These are phyloP conservation scores for Agapetus fuscipes DNA, from an alignment of 2,888 invertebrate genomes.

Conservation along the genomic window DNA sequence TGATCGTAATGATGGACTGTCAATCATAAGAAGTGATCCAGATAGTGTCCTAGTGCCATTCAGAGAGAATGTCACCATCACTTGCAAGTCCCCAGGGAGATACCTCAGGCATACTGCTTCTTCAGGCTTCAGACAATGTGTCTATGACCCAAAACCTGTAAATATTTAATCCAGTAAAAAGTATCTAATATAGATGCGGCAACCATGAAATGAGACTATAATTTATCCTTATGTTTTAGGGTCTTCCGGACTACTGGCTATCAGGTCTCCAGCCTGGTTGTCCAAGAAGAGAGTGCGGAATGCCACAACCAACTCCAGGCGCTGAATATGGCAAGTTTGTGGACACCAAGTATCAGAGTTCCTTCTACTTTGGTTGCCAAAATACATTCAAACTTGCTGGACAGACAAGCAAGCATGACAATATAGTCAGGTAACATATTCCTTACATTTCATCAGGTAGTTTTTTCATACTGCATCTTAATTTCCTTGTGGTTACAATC, in stretches of 20 bases:
- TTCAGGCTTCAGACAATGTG: conserved; percentile 85
- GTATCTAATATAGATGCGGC: conserved; percentile 1
- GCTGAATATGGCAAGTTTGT: conserved; percentile 84
- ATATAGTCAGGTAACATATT: conserved; percentile 58
- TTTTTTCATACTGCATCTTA: too few species aligned
- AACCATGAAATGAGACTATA: conserved; percentile 3
- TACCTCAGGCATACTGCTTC: conserved; percentile 72
- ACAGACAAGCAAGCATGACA: conserved; percentile 84
- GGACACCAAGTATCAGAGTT: conserved; percentile 86
- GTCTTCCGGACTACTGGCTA: conserved; percentile 83
- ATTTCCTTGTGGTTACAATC: too few species aligned
- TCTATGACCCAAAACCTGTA: conserved; percentile 85
- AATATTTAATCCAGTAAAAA: conserved; percentile 25
- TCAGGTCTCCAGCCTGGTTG: conserved; percentile 81
- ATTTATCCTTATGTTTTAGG: conserved; percentile 39
- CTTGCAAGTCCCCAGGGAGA: conserved; percentile 69
- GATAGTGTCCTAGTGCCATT: conserved; percentile 81
- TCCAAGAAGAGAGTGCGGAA: conserved; percentile 84
- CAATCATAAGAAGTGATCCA: conserved; percentile 67
- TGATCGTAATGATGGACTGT: conserved; percentile 77
- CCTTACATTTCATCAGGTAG: not conserved
- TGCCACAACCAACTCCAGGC: conserved; percentile 84
- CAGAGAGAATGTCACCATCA: conserved; percentile 81
- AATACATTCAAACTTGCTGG: conserved; percentile 92
- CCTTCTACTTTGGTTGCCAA: conserved; percentile 93